A percentile compares a stretch with the other conserved stretches of the same genome.
These are phyloP conservation scores for Hipposideros larvatus DNA, from an alignment of 2,797 vertebrate species.

Conservation along the genomic window DNA sequence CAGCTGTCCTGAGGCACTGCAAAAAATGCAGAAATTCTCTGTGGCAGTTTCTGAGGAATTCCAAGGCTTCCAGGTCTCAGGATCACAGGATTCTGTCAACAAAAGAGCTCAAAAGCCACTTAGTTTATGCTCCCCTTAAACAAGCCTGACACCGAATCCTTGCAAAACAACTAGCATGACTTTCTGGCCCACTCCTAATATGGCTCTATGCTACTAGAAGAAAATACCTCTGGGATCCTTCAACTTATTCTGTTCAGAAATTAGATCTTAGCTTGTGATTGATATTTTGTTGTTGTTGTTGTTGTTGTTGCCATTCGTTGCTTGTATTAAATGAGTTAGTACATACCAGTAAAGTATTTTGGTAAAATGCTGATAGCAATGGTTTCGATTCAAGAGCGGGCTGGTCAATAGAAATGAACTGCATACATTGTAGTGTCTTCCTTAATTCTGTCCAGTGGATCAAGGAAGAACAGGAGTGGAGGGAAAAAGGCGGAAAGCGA, in stretches of 20 bases:
- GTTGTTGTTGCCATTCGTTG: neutral
- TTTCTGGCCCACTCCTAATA: neutral
- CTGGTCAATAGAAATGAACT: neutral
- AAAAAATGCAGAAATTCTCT: neutral
- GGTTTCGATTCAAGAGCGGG: neutral
- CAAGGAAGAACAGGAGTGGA: neutral
- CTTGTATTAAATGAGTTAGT: slow-evolving; percentile 1
- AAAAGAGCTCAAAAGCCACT: neutral
- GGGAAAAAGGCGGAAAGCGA: neutral
- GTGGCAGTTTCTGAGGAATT: neutral
- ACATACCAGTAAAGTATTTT: neutral
- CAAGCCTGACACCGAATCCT: neutral
- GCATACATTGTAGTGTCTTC: neutral
- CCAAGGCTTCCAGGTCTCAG: neutral
- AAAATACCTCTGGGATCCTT: neutral
- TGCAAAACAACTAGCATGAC: neutral
- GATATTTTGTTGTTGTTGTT: neutral
- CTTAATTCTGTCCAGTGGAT: neutral
- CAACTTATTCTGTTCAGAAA: neutral
- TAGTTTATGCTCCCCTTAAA: neutral
- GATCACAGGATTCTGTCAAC: neutral
- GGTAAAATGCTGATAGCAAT: neutral
- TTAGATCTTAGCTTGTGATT: neutral
- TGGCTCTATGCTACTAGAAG: neutral
- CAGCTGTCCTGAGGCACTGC: neutral